These are phyloP conservation scores for Himalopsyche tibetana DNA, from an alignment of 2,888 invertebrate genomes.

Conservation along the genomic window DNA sequence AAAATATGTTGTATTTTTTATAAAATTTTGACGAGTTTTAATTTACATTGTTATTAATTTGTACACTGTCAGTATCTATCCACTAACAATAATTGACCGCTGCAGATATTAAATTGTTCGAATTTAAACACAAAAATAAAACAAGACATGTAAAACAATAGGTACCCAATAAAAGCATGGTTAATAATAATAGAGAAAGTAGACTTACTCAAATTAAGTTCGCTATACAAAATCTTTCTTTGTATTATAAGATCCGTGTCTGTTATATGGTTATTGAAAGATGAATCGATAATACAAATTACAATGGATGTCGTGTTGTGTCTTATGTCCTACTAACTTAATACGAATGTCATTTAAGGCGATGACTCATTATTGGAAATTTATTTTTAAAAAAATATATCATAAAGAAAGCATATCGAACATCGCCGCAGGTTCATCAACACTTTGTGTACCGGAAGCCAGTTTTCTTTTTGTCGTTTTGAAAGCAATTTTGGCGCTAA, in stretches of 20 bases:
- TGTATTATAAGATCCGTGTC: background rate
- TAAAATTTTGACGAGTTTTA: no score
- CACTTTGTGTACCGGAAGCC: background rate
- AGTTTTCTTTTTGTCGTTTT: slow-evolving; percentile 31
- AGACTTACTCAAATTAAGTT: no score
- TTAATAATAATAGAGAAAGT: no score
- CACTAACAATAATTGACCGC: no score
- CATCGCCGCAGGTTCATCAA: background rate
- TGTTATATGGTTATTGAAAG: background rate
- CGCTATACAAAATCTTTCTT: background rate
- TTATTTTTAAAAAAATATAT: background rate
- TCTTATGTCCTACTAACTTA: background rate
- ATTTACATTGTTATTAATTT: no score
- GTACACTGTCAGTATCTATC: no score
- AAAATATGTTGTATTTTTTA: no score
- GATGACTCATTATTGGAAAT: background rate
- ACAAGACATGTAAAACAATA: no score
- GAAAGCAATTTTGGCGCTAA: background rate
- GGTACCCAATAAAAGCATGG: no score
- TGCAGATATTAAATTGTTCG: no score
- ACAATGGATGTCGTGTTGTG: background rate
- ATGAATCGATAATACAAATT: background rate
- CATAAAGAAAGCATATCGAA: background rate
- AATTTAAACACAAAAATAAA: no score
- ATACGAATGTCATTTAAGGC: background rate